Evolutionary conservation across 2,888 invertebrate genomes (phyloP).

Genomic region (Megamerina dolium): DNA sequence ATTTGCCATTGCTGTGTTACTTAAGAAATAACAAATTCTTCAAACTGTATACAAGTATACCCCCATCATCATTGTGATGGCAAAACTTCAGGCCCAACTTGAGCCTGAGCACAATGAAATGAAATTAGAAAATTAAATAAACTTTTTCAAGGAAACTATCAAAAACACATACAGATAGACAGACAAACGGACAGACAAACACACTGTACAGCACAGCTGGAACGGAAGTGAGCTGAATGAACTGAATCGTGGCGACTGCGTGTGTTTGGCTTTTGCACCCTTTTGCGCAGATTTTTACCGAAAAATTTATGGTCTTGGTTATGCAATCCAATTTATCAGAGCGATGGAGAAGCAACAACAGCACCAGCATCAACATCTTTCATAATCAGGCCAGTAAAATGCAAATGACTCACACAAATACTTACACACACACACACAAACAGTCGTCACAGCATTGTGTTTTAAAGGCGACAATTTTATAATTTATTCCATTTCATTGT

Average conservation of each 20-base stretch:
- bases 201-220: slow-evolving; percentile 5
- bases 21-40: too few relatives aligned
- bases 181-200: neutral
- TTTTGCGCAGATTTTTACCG: slow-evolving; percentile 19
- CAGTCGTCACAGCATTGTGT: too few relatives aligned
- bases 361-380: slow-evolving; percentile 48
- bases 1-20: too few relatives aligned
- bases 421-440: slow-evolving; percentile 5
- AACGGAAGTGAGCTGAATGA: slow-evolving; percentile 4
- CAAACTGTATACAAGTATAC: too few relatives aligned
- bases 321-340: slow-evolving; percentile 44
- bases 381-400: slow-evolving; percentile 44
- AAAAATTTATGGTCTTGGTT: slow-evolving; percentile 31
- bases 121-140: neutral
- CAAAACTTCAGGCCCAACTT: neutral
- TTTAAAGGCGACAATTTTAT: slow-evolving; percentile 33
- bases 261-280: slow-evolving; percentile 6
- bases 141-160: neutral
- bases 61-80: neutral
- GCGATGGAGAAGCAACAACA: too few relatives aligned
- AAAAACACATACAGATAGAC: neutral
- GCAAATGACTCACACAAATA: slow-evolving; percentile 38
- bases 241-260: neutral
- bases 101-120: neutral
- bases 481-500: slow-evolving; percentile 46